Conservation (phyloP, 2,797 vertebrate genomes). For the Masticophis lateralis region DNA sequence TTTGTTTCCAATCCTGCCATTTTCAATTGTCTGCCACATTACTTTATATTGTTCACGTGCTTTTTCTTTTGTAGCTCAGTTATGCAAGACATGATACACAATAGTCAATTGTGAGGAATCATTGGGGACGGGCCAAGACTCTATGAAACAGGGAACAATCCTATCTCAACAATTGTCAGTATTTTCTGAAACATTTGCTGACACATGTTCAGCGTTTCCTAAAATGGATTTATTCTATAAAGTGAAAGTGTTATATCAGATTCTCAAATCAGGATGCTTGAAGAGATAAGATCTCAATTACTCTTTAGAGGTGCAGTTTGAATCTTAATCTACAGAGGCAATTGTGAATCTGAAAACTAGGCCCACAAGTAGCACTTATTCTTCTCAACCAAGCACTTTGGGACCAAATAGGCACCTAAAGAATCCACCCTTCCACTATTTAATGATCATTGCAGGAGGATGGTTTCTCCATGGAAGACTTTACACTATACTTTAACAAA, state of each 20-base stretch:
- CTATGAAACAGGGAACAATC: conserved; percentile 13
- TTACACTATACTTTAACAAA: neutral
- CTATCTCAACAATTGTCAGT: neutral
- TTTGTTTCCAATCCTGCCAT: conserved; percentile 42
- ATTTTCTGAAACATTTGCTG: neutral
- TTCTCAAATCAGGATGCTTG: neutral
- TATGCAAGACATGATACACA: conserved; percentile 8
- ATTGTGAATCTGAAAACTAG: neutral
- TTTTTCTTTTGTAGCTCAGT: neutral
- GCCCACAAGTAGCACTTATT: neutral
- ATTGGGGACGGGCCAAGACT: neutral
- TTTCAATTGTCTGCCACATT: conserved; percentile 19
- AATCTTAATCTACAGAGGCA: neutral
- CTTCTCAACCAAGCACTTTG: neutral
- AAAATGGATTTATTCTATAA: neutral
- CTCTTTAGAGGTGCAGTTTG: neutral
- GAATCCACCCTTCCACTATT: neutral
- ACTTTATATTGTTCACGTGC: conserved; percentile 18
- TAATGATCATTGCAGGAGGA: neutral
- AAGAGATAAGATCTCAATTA: neutral
- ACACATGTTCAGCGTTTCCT: neutral
- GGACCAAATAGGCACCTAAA: neutral
- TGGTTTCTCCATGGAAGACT: neutral
- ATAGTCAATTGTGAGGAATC: neutral
- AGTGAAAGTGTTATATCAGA: neutral